phyloP scores from a whole-genome alignment of 1,140 invertebrate species.

The Patella vulgata region DNA sequence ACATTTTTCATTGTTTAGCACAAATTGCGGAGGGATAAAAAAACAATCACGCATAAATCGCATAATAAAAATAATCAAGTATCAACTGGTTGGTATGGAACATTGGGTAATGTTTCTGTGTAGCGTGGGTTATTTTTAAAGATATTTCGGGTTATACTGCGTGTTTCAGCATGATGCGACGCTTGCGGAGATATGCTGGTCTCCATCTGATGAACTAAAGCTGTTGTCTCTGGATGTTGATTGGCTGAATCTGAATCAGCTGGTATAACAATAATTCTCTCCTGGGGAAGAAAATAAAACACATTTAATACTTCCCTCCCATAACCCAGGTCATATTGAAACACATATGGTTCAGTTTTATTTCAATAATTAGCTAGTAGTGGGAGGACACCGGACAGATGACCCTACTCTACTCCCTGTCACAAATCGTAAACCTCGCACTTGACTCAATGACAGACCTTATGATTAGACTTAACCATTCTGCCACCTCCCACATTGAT shows the following conservation, averaged over 20 bases:
- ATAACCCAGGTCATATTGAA: background rate
- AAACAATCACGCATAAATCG: too few species aligned
- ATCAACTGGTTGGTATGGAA: slow-evolving; percentile 24
- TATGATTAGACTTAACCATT: too few species aligned
- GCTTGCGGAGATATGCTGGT: slow-evolving; percentile 8
- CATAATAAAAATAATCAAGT: too few species aligned
- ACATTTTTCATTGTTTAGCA: too few species aligned
- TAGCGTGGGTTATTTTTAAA: slow-evolving; percentile 18
- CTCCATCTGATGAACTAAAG: slow-evolving; percentile 36
- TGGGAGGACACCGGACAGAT: background rate
- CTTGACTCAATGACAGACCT: too few species aligned
- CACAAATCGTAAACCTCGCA: too few species aligned
- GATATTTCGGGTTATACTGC: slow-evolving; percentile 17
- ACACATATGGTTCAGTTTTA: background rate
- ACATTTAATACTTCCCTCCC: too few species aligned
- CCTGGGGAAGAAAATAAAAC: slow-evolving; percentile 23
- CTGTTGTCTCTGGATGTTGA: slow-evolving; percentile 44
- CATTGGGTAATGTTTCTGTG: slow-evolving; percentile 13
- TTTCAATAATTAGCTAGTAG: too few species aligned
- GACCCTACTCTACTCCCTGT: background rate
- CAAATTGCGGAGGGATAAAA: too few species aligned
- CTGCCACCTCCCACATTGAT: too few species aligned
- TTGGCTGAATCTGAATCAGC: slow-evolving; percentile 37
- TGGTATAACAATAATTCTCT: slow-evolving; percentile 24
- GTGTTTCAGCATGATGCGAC: slow-evolving; percentile 1